Conservation (phyloP, 1,140 invertebrate genomes). For the Eueides isabella region DNA sequence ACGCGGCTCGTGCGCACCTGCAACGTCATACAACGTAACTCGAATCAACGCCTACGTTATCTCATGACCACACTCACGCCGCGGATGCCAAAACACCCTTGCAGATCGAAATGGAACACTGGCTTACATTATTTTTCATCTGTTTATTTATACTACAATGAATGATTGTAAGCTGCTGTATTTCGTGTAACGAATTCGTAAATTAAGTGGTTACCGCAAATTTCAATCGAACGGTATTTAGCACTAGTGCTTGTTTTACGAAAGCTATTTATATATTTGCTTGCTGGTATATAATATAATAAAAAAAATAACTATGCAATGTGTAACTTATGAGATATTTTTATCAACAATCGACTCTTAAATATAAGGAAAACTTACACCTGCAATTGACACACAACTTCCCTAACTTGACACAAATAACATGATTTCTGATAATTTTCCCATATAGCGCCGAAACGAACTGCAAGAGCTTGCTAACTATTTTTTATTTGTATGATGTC, state of each 20-base stretch:
- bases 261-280: not conserved
- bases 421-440: not conserved
- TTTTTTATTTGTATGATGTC: constrained; percentile 26
- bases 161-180: constrained; percentile 30
- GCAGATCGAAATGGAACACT: constrained; percentile 28
- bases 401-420: not conserved
- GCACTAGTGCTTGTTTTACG: not conserved
- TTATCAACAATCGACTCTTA: not conserved
- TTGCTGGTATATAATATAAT: not conserved
- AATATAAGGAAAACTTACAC: not conserved
- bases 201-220: constrained; percentile 16
- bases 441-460: not conserved
- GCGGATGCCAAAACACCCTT: constrained; percentile 31
- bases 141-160: constrained; percentile 37
- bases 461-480: not conserved
- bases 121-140: constrained; percentile 30
- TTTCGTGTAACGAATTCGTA: constrained; percentile 25
- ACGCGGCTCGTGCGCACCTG: constrained; percentile 65
- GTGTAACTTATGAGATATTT: not conserved
- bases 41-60: constrained; percentile 33
- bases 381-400: not conserved
- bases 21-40: constrained; percentile 35
- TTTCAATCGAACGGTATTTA: not conserved
- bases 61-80: constrained; percentile 39
- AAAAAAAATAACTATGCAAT: not conserved